These are phyloP conservation scores for Macaria liturata DNA, from an alignment of 2,888 invertebrate species.

Conservation along the genomic window DNA sequence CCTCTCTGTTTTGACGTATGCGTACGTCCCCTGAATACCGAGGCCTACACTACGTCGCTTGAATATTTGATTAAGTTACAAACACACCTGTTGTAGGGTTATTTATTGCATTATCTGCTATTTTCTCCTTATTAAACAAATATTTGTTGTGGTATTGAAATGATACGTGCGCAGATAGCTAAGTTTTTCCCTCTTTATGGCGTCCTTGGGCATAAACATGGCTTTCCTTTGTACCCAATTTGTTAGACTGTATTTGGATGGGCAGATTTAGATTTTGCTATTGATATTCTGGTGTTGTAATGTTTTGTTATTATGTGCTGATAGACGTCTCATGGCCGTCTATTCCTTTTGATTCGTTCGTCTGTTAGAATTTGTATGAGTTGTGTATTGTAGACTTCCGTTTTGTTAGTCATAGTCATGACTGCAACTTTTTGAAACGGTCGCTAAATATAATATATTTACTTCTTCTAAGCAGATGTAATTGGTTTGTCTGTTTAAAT, in stretches of 20 bases:
- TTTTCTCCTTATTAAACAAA: conserved; percentile 38
- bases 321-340: conserved; percentile 18
- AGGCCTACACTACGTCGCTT: conserved; percentile 40
- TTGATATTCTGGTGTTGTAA: conserved; percentile 21
- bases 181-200: conserved; percentile 23
- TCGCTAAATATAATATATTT: no score
- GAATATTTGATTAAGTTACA: conserved; percentile 61
- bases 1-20: conserved; percentile 59
- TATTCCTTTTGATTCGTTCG: conserved; percentile 15
- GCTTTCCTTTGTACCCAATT: conserved; percentile 19
- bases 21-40: conserved; percentile 38
- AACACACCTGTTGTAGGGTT: conserved; percentile 55
- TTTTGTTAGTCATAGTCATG: no score
- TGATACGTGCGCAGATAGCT: conserved; percentile 30
- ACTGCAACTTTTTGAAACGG: no score
- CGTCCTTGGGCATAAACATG: conserved; percentile 20
- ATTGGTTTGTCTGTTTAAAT: no score
- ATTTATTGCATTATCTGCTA: conserved; percentile 45
- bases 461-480: no score
- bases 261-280: conserved; percentile 22
- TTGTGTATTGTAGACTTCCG: no score
- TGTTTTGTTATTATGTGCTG: conserved; percentile 21
- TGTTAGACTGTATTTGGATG: conserved; percentile 20
- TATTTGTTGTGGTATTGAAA: conserved; percentile 28
- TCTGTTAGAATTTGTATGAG: no score